These are phyloP conservation scores for Drosophila sulfurigaster DNA, from an alignment of 1,140 invertebrate species.

Conservation along the genomic window DNA sequence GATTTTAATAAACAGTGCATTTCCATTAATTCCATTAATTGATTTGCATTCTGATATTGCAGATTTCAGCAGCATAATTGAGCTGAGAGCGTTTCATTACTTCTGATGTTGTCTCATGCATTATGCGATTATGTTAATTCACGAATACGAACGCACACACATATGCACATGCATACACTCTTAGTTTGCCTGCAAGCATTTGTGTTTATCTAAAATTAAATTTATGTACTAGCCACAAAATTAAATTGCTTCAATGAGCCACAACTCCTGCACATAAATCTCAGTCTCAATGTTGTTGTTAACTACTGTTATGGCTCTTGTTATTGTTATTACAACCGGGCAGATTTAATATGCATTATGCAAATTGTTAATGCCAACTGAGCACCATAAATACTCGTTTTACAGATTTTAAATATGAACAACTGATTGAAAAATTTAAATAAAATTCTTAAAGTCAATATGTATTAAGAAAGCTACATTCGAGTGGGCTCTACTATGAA, in stretches of 20 bases:
- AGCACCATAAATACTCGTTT: conserved; percentile 12
- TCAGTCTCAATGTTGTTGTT: background rate
- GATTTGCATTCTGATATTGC: conserved; percentile 28
- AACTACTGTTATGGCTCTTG: background rate
- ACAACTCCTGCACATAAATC: conserved; percentile 6
- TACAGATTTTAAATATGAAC: background rate
- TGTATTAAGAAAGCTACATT: no score
- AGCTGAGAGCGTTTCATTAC: conserved; percentile 21
- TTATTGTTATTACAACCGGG: conserved; percentile 24
- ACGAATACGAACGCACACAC: background rate
- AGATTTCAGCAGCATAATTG: conserved; percentile 22
- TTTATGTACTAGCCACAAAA: conserved; percentile 33
- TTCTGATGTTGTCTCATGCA: conserved; percentile 34
- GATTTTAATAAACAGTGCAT: conserved; percentile 43
- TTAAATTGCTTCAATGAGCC: conserved; percentile 21
- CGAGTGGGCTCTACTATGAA: no score
- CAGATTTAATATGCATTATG: conserved; percentile 15
- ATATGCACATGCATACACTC: background rate
- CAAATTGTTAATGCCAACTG: conserved; percentile 12
- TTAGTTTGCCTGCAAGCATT: conserved; percentile 22
- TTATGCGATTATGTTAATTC: conserved; percentile 74
- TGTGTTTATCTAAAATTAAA: conserved; percentile 58
- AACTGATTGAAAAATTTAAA: no score
- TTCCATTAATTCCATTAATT: conserved; percentile 55
- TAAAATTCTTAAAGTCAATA: no score